These are phyloP conservation scores for Elegia similella DNA, from an alignment of 2,888 invertebrate genomes.

Conservation along the genomic window DNA sequence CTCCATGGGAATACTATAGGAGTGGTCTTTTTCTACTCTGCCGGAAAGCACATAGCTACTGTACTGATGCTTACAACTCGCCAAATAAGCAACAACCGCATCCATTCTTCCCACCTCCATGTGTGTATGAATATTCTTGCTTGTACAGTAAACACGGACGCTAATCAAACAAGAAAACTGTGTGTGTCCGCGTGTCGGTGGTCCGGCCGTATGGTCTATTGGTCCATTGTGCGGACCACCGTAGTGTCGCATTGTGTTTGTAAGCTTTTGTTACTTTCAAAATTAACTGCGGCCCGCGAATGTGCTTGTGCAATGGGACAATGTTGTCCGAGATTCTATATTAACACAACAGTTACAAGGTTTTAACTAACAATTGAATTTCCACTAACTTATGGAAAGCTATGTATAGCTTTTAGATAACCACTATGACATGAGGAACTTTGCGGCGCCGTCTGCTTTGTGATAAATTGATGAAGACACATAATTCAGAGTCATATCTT, in stretches of 20 bases:
- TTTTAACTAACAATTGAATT: no score
- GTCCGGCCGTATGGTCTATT: slow-evolving; percentile 32
- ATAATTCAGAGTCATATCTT: no score
- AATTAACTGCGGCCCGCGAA: slow-evolving; percentile 63
- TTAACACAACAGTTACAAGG: no score
- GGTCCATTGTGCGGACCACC: slow-evolving; percentile 53
- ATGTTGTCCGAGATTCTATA: not conserved
- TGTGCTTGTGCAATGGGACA: slow-evolving; percentile 20
- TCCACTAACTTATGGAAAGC: no score
- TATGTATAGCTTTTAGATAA: no score
- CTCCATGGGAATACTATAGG: no score
- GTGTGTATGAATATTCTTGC: slow-evolving; percentile 38
- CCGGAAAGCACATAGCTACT: no score
- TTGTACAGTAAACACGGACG: slow-evolving; percentile 54
- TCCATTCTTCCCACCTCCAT: slow-evolving; percentile 29
- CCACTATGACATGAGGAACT: no score
- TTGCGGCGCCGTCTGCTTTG: no score
- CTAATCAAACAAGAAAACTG: slow-evolving; percentile 58
- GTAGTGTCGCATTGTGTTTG: slow-evolving; percentile 47
- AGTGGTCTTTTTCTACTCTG: no score
- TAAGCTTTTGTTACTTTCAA: slow-evolving; percentile 71
- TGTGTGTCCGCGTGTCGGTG: slow-evolving; percentile 60
- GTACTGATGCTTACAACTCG: no score
- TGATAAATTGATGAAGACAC: no score
- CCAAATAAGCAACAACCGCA: slow-evolving; percentile 19